phyloP scores from a whole-genome alignment of 2,888 invertebrate species.

The Callimorpha dominula region DNA sequence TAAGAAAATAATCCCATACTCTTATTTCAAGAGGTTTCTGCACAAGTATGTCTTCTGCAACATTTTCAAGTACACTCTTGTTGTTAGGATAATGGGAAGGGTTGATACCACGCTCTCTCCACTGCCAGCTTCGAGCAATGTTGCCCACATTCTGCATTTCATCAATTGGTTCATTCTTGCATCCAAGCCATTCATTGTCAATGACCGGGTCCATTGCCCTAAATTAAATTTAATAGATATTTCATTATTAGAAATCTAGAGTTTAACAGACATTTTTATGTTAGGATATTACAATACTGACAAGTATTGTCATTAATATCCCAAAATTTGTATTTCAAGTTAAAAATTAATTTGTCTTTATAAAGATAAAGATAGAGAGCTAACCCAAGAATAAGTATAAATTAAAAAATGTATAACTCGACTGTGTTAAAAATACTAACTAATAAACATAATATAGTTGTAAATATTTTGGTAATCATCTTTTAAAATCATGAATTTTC shows the following conservation, averaged over 20 bases:
- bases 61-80: constrained; percentile 85
- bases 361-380: no score
- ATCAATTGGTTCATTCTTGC: constrained; percentile 76
- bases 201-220: constrained; percentile 78
- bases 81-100: constrained; percentile 74
- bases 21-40: constrained; percentile 87
- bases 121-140: constrained; percentile 80
- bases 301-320: no score
- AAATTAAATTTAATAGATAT: constrained; percentile 13
- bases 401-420: no score
- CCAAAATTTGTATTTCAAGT: no score
- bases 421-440: no score
- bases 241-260: background rate
- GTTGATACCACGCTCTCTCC: constrained; percentile 78
- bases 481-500: no score
- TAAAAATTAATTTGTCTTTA: no score
- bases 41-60: constrained; percentile 89
- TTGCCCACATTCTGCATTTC: constrained; percentile 74
- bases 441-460: no score
- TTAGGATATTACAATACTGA: no score
- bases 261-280: background rate
- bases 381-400: no score
- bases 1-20: constrained; percentile 71
- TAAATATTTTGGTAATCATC: no score
- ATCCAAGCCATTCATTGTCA: constrained; percentile 78